Evolutionary conservation across 2,797 vertebrate species (phyloP), one percentile per base, ranked within the genome.

Genomic region (Hydrophis major): DNA sequence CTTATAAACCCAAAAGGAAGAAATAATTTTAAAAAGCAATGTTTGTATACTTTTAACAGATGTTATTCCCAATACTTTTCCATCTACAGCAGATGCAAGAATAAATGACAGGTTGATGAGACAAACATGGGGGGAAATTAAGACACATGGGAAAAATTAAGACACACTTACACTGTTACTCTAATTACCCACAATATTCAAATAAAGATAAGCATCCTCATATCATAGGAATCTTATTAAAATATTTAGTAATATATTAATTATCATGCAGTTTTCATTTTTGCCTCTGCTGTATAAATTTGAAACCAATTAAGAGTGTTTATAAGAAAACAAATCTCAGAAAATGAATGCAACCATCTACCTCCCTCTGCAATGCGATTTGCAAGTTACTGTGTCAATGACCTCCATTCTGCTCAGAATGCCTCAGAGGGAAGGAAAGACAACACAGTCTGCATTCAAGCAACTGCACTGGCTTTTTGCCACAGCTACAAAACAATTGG

Each of bases 331-430:
- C 57, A 56, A 55, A 89, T 47, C 57, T 89, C 25, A 25, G 37
- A 91, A 89, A 50, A 83, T 55, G 57, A 91, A 89, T 69, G 69
- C 87, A 91, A 89, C 87, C 25, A 89, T 91, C 59, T 89, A 92
- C 37, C 50, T 56, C 86, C 32, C 69, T 37, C 88, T 90, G 37
- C 57, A 92, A 74, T 90, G 53, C 22, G 90, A 92, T 93, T 92
- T 37, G 60, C 28, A 93, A 95, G 89, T 91, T 83, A 74, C 74
- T n/a, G 25, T 90, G 83, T 86, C 14, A 94, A 11, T 50, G 83
- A 90, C n/a, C 89, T 90, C 89, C 87, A 92, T 87, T 96, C 87
- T 94, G 92, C 90, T 56, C 47, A 63, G 66, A 93, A 90, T 50
- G 92, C 55, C 78, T 93, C 56, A 42, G 6, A 59, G 16, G 87